Evolutionary conservation across 2,797 vertebrate species (phyloP).

Genomic region (Paedocypris micromegethes): DNA sequence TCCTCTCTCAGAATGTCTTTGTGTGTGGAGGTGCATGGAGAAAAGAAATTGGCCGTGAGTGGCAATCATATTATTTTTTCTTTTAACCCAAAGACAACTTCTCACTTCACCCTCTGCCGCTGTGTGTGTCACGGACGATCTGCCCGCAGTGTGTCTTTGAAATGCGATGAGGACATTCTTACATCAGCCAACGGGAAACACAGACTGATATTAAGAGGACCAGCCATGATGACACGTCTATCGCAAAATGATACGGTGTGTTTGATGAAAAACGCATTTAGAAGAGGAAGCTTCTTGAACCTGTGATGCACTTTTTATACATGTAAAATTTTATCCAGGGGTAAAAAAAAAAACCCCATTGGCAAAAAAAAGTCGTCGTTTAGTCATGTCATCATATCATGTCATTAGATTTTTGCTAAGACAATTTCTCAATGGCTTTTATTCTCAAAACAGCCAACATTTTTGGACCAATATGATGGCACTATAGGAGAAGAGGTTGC

Average conservation of each 20-base stretch:
- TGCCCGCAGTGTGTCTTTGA: conserved; percentile 11
- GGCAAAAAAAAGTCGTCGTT: too few species aligned
- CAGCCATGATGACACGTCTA: conserved; percentile 15
- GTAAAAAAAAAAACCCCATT: too few species aligned
- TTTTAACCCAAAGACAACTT: conserved; percentile 21
- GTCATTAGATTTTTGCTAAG: too few species aligned
- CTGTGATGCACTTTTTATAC: too few species aligned
- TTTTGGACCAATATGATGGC: too few species aligned
- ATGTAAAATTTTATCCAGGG: too few species aligned
- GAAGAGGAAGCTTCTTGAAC: too few species aligned
- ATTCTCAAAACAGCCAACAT: too few species aligned
- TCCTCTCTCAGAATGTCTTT: conserved; percentile 8
- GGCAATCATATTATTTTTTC: conserved; percentile 16
- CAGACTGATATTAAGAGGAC: not conserved
- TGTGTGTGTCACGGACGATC: conserved; percentile 1
- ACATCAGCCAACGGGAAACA: not conserved
- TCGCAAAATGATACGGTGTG: not conserved
- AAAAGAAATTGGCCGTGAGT: conserved; percentile 2
- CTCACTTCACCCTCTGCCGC: conserved; percentile 17
- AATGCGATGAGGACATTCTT: conserved; percentile 10
- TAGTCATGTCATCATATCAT: too few species aligned
- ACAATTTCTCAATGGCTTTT: too few species aligned
- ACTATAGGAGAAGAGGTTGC: too few species aligned
- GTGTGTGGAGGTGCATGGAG: not conserved
- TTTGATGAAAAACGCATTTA: not conserved